Base-by-base conservation (phyloP, 1,140 invertebrate genomes). In the Scaptomyza hsui region DNA sequence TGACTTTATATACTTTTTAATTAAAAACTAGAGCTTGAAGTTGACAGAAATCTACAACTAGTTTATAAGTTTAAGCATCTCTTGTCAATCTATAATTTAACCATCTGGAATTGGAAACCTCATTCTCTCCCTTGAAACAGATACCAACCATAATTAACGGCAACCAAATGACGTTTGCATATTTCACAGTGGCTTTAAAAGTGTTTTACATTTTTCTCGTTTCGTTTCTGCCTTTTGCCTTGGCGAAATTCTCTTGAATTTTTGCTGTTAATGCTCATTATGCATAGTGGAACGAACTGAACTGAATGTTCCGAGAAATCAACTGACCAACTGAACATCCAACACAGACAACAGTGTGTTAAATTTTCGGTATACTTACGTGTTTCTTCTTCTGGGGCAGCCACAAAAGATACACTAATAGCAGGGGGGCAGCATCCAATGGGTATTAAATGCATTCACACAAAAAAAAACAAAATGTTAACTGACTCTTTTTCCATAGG, bases 141-240 rank as follows among this genome's bases (percentile, higher is more conserved):
- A 19, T 19, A n/a, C 18, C 10, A 16, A 32, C 26, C 53, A 70
- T 82, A 77, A 82, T 81, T 82, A 78, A 81, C 74, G 59, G 69
- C 78, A 65, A 37, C 44, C 61, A 72, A 42, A 78, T 82, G 78
- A 82, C 75, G 79, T 67, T 75, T 78, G 78, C 78, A 82, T 72
- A 65, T 83, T 81, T 81, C 47, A 37, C 15, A 19, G 19, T 26
- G 24, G 35, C 7, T 16, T 18, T 3, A 42, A 21, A 10, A 39
- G 39, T 41, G 21, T 39, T n/a, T 67, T 55, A 35, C 37, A 29
- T 65, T 48, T 52, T 32, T 35, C 12, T 24, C 10, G 13, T 4
- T 2, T 9, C 24, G 29, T 44, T 10, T 48, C 15, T 57, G 41
- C 35, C 39, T 56, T 75, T 48, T 42, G 44, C 41, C 21, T 44